Evolutionary conservation across 1,140 invertebrate species (phyloP), one percentile per base, ranked within the genome.

Genomic region (Leucophenga varia): DNA sequence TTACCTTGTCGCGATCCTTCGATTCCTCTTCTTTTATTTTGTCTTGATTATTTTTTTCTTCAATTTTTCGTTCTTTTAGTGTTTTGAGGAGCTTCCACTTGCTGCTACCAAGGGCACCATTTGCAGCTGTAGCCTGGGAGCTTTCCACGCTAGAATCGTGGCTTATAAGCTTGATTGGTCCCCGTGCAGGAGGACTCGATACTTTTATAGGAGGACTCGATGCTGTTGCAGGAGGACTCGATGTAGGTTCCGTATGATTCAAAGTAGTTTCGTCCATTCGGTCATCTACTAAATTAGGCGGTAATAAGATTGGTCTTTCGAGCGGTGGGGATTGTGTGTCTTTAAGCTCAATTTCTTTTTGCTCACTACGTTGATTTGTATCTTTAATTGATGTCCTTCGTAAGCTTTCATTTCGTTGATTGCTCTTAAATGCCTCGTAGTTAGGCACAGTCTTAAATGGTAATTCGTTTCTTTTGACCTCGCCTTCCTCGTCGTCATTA

Each of bases 51-150:
- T 78, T 82, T 74, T 87, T 90, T 57, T 92, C 89, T 76, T 92
- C 90, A 8, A 90, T 89, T 77, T 93, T 93, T 45, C 88, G 80
- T 67, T 93, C 91, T 71, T 93, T 93, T 20, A 93, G 67, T 5
- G 91, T 90, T 76, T 93, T 94, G 9, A 93, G 74, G 14, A 93
- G 77, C 72, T 93, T 92, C 91, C 91, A 94, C 76, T 91, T 93
- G 59, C 90, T 92, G 19, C 86, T 79, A 21, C 61, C 52, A 32
- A 67, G 43, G n/a, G 52, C 38, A 13, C 52, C 52, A 47, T 52
- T 59, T 37, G 36, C 51, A 13, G 21, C 25, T 13, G 42, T 21
- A 12, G 10, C 42, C 25, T 59, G 55, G 7, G 43, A 47, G 22
- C 51, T 46, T 8, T 72, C 71, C 6, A 55, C 38, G 44, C 49